These are phyloP conservation scores for Coreius guichenoti DNA, from an alignment of 2,797 vertebrate genomes.

Conservation along the genomic window DNA sequence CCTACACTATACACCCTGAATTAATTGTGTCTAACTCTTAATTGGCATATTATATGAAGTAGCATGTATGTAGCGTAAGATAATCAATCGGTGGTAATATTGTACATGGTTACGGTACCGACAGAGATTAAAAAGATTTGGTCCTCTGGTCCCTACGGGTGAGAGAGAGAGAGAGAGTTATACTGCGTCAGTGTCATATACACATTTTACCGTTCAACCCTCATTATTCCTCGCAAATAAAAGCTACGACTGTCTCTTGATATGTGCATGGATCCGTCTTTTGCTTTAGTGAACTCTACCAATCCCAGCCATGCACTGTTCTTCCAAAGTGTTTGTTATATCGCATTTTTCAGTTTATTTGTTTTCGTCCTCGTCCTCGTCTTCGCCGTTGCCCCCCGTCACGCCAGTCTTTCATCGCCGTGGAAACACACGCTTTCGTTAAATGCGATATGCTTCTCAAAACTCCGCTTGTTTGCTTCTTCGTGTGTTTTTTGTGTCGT, in stretches of 20 bases:
- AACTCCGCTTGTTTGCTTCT: conserved; percentile 42
- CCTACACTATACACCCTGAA: conserved; percentile 65
- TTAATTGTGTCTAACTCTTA: conserved; percentile 60
- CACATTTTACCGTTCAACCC: conserved; percentile 61
- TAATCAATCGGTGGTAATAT: conserved; percentile 62
- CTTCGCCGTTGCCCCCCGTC: conserved; percentile 36
- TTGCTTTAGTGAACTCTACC: conserved; percentile 37
- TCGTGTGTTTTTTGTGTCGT: conserved; percentile 36
- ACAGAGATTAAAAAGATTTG: conserved; percentile 70
- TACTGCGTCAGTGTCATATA: conserved; percentile 60
- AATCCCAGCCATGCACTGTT: conserved; percentile 45
- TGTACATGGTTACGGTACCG: conserved; percentile 62
- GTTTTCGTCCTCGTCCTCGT: conserved; percentile 52
- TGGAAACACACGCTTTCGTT: conserved; percentile 39
- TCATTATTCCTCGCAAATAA: conserved; percentile 63
- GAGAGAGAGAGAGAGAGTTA: conserved; percentile 51
- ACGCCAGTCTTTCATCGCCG: conserved; percentile 42
- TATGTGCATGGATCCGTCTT: conserved; percentile 50
- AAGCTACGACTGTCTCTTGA: conserved; percentile 54
- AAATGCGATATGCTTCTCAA: conserved; percentile 61
- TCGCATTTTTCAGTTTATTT: conserved; percentile 38
- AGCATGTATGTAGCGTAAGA: conserved; percentile 62
- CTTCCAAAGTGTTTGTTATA: conserved; percentile 46
- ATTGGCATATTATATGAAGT: conserved; percentile 61
- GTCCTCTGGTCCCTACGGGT: conserved; percentile 66